Conservation (phyloP, 2,888 invertebrate species). For the Aphodius sticticus region DNA sequence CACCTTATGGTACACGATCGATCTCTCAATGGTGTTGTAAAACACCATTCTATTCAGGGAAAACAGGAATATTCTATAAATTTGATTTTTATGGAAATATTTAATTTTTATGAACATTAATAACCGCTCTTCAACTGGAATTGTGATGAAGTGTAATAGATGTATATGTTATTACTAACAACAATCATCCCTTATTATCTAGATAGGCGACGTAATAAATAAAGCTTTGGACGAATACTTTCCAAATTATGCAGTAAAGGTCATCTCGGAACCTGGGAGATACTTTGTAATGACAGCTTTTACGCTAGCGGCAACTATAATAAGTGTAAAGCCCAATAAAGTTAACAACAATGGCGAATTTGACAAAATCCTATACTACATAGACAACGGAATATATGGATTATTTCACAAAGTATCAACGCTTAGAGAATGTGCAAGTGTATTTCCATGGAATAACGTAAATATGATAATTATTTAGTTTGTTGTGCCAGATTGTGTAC, state of each 20-base stretch:
- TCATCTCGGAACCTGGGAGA: slow-evolving; percentile 71
- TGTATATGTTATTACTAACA: too few species aligned
- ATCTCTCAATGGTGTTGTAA: too few species aligned
- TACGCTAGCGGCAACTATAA: slow-evolving; percentile 65
- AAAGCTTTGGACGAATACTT: slow-evolving; percentile 64
- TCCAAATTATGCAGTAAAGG: slow-evolving; percentile 57
- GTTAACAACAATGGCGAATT: background rate
- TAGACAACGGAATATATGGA: slow-evolving; percentile 71
- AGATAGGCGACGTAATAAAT: slow-evolving; percentile 61
- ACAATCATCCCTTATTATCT: background rate
- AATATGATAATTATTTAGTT: too few species aligned
- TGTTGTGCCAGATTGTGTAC: too few species aligned
- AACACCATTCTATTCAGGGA: too few species aligned
- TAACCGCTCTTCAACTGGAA: too few species aligned
- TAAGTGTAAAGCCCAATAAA: slow-evolving; percentile 52
- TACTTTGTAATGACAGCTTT: slow-evolving; percentile 70
- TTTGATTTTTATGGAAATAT: too few species aligned
- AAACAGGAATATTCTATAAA: too few species aligned
- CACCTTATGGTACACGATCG: too few species aligned
- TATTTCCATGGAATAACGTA: background rate
- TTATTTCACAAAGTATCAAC: slow-evolving; percentile 65
- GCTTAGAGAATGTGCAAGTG: background rate
- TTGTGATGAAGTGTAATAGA: too few species aligned
- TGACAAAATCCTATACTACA: slow-evolving; percentile 63
- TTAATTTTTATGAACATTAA: too few species aligned